These are phyloP conservation scores for Dendrolimus houi DNA, from an alignment of 2,888 invertebrate genomes.

Conservation along the genomic window DNA sequence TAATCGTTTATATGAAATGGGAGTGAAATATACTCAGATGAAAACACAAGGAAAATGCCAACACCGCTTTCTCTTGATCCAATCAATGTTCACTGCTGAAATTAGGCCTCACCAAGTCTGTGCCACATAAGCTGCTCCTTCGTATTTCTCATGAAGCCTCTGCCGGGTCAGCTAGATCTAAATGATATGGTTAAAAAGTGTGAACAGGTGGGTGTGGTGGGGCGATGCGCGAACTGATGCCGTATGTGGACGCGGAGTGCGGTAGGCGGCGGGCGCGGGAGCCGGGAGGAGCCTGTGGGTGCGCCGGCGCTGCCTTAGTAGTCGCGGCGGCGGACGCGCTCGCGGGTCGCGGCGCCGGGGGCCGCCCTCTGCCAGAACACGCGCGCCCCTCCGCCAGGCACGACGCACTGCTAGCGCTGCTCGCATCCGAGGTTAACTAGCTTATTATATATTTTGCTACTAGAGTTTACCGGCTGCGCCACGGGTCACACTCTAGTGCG, in stretches of 20 bases:
- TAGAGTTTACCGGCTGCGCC: too few relatives aligned
- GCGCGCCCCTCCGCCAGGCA: slow-evolving; percentile 76
- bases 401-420: slow-evolving; percentile 68
- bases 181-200: too few relatives aligned
- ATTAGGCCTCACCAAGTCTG: too few relatives aligned
- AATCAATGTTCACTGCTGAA: too few relatives aligned
- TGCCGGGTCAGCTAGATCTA: too few relatives aligned
- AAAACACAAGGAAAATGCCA: too few relatives aligned
- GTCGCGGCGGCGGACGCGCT: slow-evolving; percentile 85
- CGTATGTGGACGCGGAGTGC: slow-evolving; percentile 52
- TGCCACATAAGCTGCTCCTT: too few relatives aligned
- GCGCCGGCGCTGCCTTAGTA: slow-evolving; percentile 82
- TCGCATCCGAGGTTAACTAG: slow-evolving; percentile 33
- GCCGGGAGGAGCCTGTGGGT: slow-evolving; percentile 30
- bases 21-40: too few relatives aligned
- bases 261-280: slow-evolving; percentile 12
- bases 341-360: slow-evolving; percentile 82
- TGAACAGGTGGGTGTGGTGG: slow-evolving; percentile 40
- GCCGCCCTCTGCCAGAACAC: slow-evolving; percentile 78
- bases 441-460: not conserved
- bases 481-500: too few relatives aligned
- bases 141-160: too few relatives aligned
- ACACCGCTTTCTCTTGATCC: too few relatives aligned
- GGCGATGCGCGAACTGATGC: slow-evolving; percentile 81
- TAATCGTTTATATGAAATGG: too few relatives aligned